These are phyloP conservation scores for Xenopus laevis DNA, from an alignment of 2,113 vertebrate genomes.

Conservation along the genomic window DNA sequence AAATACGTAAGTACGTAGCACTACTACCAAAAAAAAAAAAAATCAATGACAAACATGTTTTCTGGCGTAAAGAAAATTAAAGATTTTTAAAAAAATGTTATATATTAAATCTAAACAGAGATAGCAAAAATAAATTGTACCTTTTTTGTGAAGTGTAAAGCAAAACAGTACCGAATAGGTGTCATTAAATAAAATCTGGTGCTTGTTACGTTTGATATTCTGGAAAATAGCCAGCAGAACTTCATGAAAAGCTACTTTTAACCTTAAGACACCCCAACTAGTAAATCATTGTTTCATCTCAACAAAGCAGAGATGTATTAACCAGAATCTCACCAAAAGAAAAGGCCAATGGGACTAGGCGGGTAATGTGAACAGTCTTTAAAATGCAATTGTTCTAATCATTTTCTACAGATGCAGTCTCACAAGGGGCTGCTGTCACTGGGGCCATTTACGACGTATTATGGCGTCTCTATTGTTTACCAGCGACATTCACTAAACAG, in stretches of 20 bases:
- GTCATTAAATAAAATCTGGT: slow-evolving; percentile 5
- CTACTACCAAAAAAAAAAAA: slow-evolving; percentile 8
- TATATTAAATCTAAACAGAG: too few relatives aligned
- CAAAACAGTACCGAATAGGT: too few relatives aligned
- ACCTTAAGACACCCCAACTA: slow-evolving; percentile 54
- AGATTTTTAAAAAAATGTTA: too few relatives aligned
- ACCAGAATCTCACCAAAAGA: slow-evolving; percentile 70
- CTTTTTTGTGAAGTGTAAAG: too few relatives aligned
- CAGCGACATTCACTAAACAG: slow-evolving; percentile 70
- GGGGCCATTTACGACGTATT: slow-evolving; percentile 83
- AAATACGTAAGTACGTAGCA: not conserved
- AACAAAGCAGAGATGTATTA: slow-evolving; percentile 78
- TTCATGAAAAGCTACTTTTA: slow-evolving; percentile 56
- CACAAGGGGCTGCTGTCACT: slow-evolving; percentile 88
- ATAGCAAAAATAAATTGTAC: too few relatives aligned
- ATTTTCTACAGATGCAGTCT: slow-evolving; percentile 90
- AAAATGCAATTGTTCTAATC: slow-evolving; percentile 98
- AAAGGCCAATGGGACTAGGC: slow-evolving; percentile 76
- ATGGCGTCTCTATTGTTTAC: slow-evolving; percentile 91
- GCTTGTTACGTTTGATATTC: slow-evolving; percentile 40
- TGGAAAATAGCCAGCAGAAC: slow-evolving; percentile 49
- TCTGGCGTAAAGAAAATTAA: too few relatives aligned
- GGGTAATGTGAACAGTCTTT: slow-evolving; percentile 82
- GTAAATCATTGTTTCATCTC: slow-evolving; percentile 78
- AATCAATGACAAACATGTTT: not conserved